Percentiles rank a stretch among this genome's conserved stretches.
phyloP scores from a whole-genome alignment of 2,888 invertebrate genomes.

The Micoletzkya japonica region DNA sequence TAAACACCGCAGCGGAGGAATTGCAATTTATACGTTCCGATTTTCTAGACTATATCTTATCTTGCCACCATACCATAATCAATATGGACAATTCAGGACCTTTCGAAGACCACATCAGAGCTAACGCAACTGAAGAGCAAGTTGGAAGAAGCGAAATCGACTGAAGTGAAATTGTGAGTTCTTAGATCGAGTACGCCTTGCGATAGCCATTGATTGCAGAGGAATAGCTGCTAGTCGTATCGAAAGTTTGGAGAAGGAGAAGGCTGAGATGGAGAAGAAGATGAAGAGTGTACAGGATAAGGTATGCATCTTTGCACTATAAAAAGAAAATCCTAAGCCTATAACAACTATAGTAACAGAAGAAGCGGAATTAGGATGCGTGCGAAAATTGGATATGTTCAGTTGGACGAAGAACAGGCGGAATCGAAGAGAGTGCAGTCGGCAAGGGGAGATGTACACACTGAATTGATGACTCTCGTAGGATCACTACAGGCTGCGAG shows the following conservation, averaged over 20 bases:
- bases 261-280: conserved; percentile 13
- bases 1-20: too few species aligned
- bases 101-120: too few species aligned
- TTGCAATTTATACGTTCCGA: too few species aligned
- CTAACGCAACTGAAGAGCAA: too few species aligned
- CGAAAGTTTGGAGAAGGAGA: background rate
- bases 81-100: too few species aligned
- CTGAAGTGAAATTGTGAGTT: background rate
- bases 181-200: background rate
- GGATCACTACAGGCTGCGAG: conserved; percentile 44
- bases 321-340: background rate
- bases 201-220: background rate
- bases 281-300: conserved; percentile 4
- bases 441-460: conserved; percentile 29
- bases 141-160: background rate
- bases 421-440: conserved; percentile 22
- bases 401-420: conserved; percentile 3
- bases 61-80: too few species aligned
- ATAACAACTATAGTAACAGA: too few species aligned
- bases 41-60: too few species aligned
- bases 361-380: background rate
- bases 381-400: background rate
- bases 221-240: too few species aligned
- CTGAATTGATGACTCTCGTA: conserved; percentile 53
- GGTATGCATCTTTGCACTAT: background rate